Evolutionary conservation across 2,797 vertebrate genomes (phyloP).

Genomic region (Gadopsis marmoratus): DNA sequence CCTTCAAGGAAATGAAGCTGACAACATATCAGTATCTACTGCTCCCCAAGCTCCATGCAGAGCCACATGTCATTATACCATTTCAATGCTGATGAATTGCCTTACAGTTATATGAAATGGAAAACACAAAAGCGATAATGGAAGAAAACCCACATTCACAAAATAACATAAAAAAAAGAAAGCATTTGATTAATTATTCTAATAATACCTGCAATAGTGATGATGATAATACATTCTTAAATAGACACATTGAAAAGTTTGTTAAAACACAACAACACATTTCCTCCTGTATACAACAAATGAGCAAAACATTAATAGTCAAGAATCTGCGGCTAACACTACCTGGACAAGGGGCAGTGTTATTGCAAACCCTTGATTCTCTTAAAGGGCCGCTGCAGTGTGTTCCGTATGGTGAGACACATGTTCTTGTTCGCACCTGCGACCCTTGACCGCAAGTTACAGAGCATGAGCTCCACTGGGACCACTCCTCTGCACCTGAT

Average conservation of each 20-base stretch:
- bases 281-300: constrained; percentile 80
- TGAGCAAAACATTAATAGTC: constrained; percentile 80
- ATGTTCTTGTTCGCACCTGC: constrained; percentile 99
- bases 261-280: constrained; percentile 75
- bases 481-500: constrained; percentile 99
- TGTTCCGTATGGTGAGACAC: constrained; percentile 99
- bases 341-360: constrained; percentile 99
- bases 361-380: constrained; percentile 99
- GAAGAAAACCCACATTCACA: constrained; percentile 58
- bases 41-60: constrained; percentile 68
- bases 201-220: constrained; percentile 50
- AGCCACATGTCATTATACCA: constrained; percentile 69
- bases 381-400: constrained; percentile 99
- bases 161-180: constrained; percentile 68
- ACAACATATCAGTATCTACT: constrained; percentile 67
- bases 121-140: constrained; percentile 74
- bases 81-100: constrained; percentile 74
- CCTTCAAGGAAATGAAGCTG: constrained; percentile 78
- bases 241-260: constrained; percentile 66
- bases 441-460: constrained; percentile 99
- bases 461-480: constrained; percentile 99
- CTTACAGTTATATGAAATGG: constrained; percentile 77
- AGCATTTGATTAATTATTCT: constrained; percentile 60
- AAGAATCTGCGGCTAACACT: constrained; percentile 98
- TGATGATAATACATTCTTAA: constrained; percentile 63